These are phyloP conservation scores for Equus przewalskii DNA, from an alignment of 2,113 vertebrate species.

Conservation along the genomic window DNA sequence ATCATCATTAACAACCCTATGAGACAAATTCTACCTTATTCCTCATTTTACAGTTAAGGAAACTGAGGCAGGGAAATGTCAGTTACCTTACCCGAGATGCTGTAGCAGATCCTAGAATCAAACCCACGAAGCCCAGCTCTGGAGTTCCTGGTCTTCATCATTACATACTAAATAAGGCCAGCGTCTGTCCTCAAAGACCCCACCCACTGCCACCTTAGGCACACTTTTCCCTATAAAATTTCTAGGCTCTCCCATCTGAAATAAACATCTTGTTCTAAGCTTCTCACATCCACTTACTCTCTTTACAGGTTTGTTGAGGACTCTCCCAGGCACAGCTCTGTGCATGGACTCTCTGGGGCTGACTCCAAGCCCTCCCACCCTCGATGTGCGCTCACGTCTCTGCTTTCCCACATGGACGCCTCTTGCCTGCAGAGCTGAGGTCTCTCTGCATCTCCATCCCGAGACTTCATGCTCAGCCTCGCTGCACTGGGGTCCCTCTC, in stretches of 20 bases:
- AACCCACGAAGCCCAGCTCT: not conserved
- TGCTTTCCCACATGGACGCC: accelerated
- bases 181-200: not conserved
- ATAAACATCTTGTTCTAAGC: not conserved
- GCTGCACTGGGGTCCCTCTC: accelerated
- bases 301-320: not conserved
- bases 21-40: not conserved
- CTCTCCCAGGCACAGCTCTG: not conserved
- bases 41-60: not conserved
- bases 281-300: accelerated
- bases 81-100: not conserved
- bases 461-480: accelerated
- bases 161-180: not conserved
- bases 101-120: not conserved
- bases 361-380: accelerated
- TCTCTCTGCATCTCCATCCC: not conserved
- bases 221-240: not conserved
- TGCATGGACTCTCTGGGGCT: not conserved
- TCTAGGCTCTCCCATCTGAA: not conserved
- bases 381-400: accelerated
- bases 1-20: no score
- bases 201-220: accelerated
- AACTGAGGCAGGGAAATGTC: not conserved
- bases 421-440: no score
- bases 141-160: not conserved